Evolutionary conservation across 1,140 invertebrate species (phyloP), one percentile per base, ranked within the genome.

Genomic region (Batillaria attramentaria): DNA sequence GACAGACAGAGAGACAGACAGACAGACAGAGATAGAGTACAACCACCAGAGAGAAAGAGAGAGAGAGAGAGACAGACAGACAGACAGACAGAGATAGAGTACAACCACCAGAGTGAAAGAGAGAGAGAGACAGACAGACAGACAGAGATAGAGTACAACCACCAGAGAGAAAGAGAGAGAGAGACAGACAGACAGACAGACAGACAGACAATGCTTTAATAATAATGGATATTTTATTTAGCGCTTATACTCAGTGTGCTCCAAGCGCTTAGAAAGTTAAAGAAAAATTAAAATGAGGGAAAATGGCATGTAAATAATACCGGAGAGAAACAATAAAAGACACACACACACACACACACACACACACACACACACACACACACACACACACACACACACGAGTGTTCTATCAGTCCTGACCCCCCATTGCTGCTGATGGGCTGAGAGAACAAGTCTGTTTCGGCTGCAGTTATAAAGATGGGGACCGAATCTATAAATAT

Each of bases 351-450:
- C 46, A 24, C 46, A 50, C 46, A 50, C 46, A 24, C 46, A 50
- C 46, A 24, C 46, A 50, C 46, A 50, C 46, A 50, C 46, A 50
- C 46, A 50, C 46, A 24, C 46, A 50, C 46, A 50, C 46, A 50
- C 46, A 24, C 46, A 50, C 57, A 62, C 57, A n/a, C 57, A 62
- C 57, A 62, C 57, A 62, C 57, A n/a, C 57, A 62, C 57, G 33
- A 24, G 3, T 31, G 33, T 31, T 28, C 57, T 50, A 13, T 50
- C 24, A 13, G 46, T 10, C 24, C 10, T 50, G 46, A 13, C 10
- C 46, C 24, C 10, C 46, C 24, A 50, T 24, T 50, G 24, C 46
- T 50, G 24, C 46, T 50, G 24, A 10, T 13, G 24, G 10, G 46
- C 24, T 50, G n/a, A n/a, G n/a, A n/a, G n/a, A n/a, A n/a, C n/a